Evolutionary conservation across 2,888 invertebrate species (phyloP), one percentile per base, ranked within the genome.

Genomic region (Agrochola litura): DNA sequence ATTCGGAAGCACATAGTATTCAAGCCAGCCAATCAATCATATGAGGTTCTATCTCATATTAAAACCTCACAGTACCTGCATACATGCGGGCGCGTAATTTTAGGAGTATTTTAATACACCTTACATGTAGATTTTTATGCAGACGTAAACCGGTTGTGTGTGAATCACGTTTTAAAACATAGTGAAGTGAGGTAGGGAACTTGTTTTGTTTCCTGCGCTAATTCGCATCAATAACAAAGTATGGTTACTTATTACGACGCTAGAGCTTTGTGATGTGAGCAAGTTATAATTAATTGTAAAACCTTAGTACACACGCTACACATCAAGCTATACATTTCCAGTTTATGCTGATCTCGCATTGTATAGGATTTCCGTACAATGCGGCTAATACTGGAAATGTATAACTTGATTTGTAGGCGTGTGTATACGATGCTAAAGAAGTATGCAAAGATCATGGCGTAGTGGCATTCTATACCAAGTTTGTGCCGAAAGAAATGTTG

Each of bases 141-240:
- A 52, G 6, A 69, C 37, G 12, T 60, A 81, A 81, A 75, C 81
- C 54, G 54, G 85, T 82, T 68, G 41, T 37, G 43, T 60, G 67
- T 83, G 86, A 86, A 73, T 85, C 83, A 82, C 65, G 71, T 72
- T 69, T 73, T n/a, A 60, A 65, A 73, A 70, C 52, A 68, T 69
- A 58, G 81, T 74, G 43, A 49, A 16, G 46, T 58, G 74, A 60
- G 64, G 70, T 68, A 78, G 58, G 58, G 58, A 83, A 83, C 83
- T 60, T 69, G 83, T 86, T 85, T 78, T 65, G 63, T 70, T 83
- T 82, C 83, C 83, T 83, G 69, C 71, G 73, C 73, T 74, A 85
- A 85, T 71, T 81, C 64, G 56, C 52, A 82, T 67, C 71, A 76
- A 71, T 81, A 68, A 61, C 61, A 37, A 10, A 3, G 37, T 61